Conservation (phyloP, 1,140 invertebrate genomes). For the Anadara kagoshimensis region DNA sequence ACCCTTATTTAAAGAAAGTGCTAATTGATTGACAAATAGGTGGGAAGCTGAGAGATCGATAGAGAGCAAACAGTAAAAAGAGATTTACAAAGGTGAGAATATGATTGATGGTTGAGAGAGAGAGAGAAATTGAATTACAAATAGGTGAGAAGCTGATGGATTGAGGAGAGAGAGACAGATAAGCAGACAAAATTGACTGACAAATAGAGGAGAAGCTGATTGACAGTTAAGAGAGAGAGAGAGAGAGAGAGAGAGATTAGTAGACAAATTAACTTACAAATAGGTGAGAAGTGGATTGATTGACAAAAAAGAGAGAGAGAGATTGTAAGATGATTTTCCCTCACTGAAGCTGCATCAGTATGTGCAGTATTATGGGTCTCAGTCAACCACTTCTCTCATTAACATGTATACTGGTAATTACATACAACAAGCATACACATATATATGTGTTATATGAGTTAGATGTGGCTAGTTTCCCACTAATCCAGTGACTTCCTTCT, state of each 20-base stretch:
- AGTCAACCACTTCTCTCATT: too few species aligned
- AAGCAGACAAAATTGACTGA: not conserved
- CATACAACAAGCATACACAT: too few species aligned
- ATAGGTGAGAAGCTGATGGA: not conserved
- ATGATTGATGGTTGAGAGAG: not conserved
- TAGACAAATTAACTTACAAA: not conserved
- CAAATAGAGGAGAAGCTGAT: not conserved
- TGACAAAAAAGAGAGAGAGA: not conserved
- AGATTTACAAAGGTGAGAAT: not conserved
- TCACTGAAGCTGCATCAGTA: too few species aligned
- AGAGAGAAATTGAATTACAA: not conserved
- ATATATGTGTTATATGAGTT: too few species aligned
- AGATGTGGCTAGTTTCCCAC: too few species aligned
- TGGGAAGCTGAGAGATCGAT: not conserved
- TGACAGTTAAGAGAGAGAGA: not conserved
- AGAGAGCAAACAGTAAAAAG: not conserved
- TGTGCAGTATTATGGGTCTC: too few species aligned
- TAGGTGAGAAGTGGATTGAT: not conserved
- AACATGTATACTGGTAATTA: too few species aligned
- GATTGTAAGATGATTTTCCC: not conserved
- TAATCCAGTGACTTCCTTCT: too few species aligned
- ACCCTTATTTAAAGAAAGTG: too few species aligned
- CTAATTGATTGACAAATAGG: too few species aligned
- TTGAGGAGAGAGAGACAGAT: not conserved
- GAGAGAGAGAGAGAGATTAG: not conserved